Conservation (phyloP, 37 sponge, comb jelly and placozoan species). For the Hexactinellida sp. region DNA sequence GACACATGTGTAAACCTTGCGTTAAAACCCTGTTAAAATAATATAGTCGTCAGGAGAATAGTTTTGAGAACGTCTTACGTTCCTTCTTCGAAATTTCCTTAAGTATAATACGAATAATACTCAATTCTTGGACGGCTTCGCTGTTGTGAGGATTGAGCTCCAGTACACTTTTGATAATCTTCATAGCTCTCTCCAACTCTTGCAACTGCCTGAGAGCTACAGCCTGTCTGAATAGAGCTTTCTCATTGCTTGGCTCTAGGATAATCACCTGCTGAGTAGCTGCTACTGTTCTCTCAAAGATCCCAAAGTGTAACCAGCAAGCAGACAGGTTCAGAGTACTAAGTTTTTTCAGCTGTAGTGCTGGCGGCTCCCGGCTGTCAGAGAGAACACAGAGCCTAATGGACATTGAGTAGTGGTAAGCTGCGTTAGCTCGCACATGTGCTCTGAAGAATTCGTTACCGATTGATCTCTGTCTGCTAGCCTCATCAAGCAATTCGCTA, state of each 20-base stretch:
- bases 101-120: neutral
- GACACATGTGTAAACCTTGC: too few species aligned
- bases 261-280: neutral
- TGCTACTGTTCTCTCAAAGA: neutral
- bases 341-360: neutral
- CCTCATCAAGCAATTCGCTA: neutral
- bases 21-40: too few species aligned
- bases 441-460: neutral
- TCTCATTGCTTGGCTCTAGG: neutral
- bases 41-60: neutral
- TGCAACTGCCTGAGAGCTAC: neutral
- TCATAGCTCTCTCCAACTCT: neutral
- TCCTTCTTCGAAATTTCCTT: neutral
- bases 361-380: neutral
- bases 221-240: neutral
- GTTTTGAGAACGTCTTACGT: neutral
- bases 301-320: neutral
- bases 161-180: neutral
- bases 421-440: neutral
- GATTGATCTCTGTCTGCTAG: neutral
- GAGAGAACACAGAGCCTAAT: neutral
- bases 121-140: conserved; percentile 1
- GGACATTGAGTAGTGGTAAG: neutral
- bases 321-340: neutral
- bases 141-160: neutral